Evolutionary conservation across 23 tunicate species (phyloP), one percentile per base, ranked within the genome.

Genomic region (Clavelina lepadiformis): DNA sequence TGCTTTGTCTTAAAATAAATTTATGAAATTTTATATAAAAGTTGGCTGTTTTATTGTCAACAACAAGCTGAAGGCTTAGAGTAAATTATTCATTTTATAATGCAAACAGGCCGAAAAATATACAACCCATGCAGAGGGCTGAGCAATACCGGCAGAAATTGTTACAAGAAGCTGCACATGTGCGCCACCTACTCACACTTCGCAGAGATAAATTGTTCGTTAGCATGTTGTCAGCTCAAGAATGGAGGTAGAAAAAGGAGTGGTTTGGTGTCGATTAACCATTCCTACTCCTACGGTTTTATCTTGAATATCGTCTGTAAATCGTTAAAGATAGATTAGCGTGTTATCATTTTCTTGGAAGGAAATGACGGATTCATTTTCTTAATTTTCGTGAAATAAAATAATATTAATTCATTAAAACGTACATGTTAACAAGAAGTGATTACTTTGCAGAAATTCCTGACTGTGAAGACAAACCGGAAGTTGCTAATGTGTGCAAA

Each of bases 121-220:
- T 32, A 53, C 58, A 73, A 49, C 38, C 80, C 69, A 30, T 74
- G 80, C 35, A 51, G 44, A n/a, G 71, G 80, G 2, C 34, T 47
- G 35, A 28, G 8, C 19, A 41, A 74, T 63, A 15, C 23, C 7
- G 71, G 63, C 71, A 30, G 15, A 2, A 71, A 74, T 35, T 74
- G 80, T 31, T 24, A 33, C 5, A 50, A 33, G 15, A 74, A 62
- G 63, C 36, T 74, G 46, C 63, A 74, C 31, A 34, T 35, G 18
- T 74, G 80, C 23, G 33, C 59, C 7, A 23, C 49, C 47, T 74
- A 31, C 57, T 71, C 80, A 4, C 21, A 33, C 22, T 74, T 62
- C 49, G 63, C 63, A 71, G 20, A 35, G 2, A 31, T 63, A 24
- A 74, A 74, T 34, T 74, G 80, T 26, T 25, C 46, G 5, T 25